Percentiles rank a stretch among this genome's conserved stretches.
phyloP scores from a whole-genome alignment of 2,888 invertebrate genomes.

The Troides aeacus region DNA sequence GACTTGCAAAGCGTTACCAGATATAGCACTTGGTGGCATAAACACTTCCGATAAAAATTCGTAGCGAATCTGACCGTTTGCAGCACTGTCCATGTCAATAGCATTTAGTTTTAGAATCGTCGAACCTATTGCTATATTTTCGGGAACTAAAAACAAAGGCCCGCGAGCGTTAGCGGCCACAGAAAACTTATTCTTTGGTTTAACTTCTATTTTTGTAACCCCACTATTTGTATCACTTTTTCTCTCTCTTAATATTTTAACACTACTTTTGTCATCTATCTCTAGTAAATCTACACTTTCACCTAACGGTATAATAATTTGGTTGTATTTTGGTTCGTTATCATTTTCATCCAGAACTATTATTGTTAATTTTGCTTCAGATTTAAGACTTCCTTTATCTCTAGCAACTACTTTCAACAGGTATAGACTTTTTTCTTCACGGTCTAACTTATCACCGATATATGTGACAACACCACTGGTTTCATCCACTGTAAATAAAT shows the following conservation, averaged over 20 bases:
- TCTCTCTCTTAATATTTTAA: constrained; percentile 70
- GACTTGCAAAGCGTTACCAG: constrained; percentile 68
- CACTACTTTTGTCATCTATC: constrained; percentile 75
- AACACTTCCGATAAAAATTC: constrained; percentile 84
- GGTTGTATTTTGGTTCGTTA: constrained; percentile 85
- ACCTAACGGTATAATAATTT: constrained; percentile 85
- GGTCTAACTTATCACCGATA: constrained; percentile 82
- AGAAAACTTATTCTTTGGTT: constrained; percentile 65
- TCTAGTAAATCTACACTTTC: constrained; percentile 84
- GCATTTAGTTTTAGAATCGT: constrained; percentile 85
- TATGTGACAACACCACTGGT: constrained; percentile 82
- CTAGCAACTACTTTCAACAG: constrained; percentile 86
- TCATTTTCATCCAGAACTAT: constrained; percentile 90
- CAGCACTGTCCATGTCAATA: constrained; percentile 85
- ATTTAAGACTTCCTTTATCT: constrained; percentile 87
- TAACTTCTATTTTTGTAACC: constrained; percentile 55
- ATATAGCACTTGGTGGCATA: constrained; percentile 75
- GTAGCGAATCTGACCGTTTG: constrained; percentile 86
- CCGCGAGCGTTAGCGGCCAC: constrained; percentile 57
- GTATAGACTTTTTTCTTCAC: constrained; percentile 86
- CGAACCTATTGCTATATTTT: constrained; percentile 85
- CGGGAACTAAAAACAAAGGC: constrained; percentile 85
- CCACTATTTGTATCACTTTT: constrained; percentile 52
- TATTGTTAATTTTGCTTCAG: constrained; percentile 86
- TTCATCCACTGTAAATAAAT: constrained; percentile 85